phyloP scores from a whole-genome alignment of 1,140 invertebrate genomes.

The Temnothorax longispinosus region DNA sequence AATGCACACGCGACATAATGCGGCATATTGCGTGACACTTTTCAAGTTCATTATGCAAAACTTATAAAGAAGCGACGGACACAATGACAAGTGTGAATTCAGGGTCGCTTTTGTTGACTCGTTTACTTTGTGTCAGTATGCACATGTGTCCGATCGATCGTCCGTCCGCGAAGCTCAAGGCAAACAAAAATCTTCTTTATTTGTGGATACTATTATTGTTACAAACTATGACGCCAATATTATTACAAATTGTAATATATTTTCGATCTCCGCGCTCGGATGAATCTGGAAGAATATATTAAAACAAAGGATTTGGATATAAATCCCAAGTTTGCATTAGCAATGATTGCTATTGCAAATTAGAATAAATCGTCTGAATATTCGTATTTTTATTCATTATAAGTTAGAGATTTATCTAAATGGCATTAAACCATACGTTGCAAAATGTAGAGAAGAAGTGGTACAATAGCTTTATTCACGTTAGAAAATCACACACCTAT shows the following conservation, averaged over 20 bases:
- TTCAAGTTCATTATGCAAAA: slow-evolving; percentile 27
- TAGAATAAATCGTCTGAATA: background rate
- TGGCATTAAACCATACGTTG: background rate
- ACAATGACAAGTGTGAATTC: background rate
- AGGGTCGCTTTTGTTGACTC: background rate
- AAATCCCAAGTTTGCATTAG: background rate
- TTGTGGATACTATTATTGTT: background rate
- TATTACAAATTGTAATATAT: background rate
- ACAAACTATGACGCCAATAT: background rate
- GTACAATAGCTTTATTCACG: slow-evolving; percentile 1
- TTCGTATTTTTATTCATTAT: background rate
- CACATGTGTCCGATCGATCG: background rate
- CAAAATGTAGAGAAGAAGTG: background rate
- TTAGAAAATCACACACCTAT: slow-evolving; percentile 38
- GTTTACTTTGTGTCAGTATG: slow-evolving; percentile 9
- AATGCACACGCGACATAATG: slow-evolving; percentile 1
- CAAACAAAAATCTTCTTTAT: slow-evolving; percentile 30
- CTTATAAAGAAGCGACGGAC: slow-evolving; percentile 19
- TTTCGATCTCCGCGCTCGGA: background rate
- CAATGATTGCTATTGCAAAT: background rate
- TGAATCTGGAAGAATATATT: background rate
- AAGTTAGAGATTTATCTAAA: background rate
- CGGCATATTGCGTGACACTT: slow-evolving; percentile 54
- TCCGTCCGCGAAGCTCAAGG: background rate
- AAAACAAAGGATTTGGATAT: background rate